Evolutionary conservation across 1,140 invertebrate genomes (phyloP).

Genomic region (Drosophila punjabiensis): DNA sequence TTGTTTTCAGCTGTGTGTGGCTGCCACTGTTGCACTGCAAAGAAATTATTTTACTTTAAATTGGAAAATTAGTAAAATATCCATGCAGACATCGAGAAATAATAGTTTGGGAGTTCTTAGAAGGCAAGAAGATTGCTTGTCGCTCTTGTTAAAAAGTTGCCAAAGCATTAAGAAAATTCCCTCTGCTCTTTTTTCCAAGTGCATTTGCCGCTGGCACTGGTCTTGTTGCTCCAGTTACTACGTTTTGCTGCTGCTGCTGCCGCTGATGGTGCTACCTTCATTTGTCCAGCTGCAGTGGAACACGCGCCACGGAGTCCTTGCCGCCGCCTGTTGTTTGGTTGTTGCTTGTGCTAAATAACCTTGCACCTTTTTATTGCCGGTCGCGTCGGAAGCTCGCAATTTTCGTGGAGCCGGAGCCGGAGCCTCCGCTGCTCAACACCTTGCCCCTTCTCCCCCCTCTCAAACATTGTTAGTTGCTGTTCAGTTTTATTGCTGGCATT

Average conservation of each 20-base stretch:
- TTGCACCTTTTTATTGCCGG: slow-evolving; percentile 81
- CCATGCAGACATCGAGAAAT: neutral
- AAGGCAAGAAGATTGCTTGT: neutral
- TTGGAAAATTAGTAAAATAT: no score
- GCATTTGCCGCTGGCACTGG: slow-evolving; percentile 9
- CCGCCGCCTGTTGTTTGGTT: slow-evolving; percentile 54
- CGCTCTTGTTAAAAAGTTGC: neutral
- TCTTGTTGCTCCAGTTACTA: slow-evolving; percentile 31
- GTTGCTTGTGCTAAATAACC: slow-evolving; percentile 79
- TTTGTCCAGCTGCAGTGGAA: slow-evolving; percentile 80
- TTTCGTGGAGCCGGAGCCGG: slow-evolving; percentile 56
- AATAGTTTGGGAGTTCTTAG: neutral
- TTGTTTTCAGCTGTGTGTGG: slow-evolving; percentile 46
- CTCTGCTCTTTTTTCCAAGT: neutral
- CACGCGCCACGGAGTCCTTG: slow-evolving; percentile 70
- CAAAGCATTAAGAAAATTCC: neutral
- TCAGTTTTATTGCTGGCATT: slow-evolving; percentile 74
- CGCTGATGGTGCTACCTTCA: slow-evolving; percentile 63
- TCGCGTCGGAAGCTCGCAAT: slow-evolving; percentile 78
- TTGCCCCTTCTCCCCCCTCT: slow-evolving; percentile 5
- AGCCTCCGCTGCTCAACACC: slow-evolving; percentile 10
- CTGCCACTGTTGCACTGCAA: slow-evolving; percentile 15
- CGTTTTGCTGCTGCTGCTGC: slow-evolving; percentile 13
- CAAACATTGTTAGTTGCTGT: slow-evolving; percentile 63
- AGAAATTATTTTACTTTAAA: neutral